Percentiles rank a stretch among this genome's conserved stretches.
Conservation (phyloP, 30 jellyfish, hydroid and myxozoan species). For the Clytia hemisphaerica region DNA sequence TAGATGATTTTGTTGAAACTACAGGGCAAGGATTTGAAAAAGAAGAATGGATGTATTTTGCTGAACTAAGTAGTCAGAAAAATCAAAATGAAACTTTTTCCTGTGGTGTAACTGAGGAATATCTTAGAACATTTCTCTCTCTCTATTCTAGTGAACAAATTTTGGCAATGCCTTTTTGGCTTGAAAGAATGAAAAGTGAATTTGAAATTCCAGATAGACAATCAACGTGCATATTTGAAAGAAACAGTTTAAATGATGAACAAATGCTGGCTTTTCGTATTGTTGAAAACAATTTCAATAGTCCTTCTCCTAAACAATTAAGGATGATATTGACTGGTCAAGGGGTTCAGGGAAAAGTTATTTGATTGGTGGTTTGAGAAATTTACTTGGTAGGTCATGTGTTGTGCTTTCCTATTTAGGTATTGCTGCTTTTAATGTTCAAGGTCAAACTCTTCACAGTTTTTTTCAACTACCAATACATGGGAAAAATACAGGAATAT, state of each 20-base stretch:
- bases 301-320: background rate
- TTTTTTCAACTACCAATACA: too few relatives aligned
- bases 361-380: slow-evolving; percentile 18
- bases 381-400: slow-evolving; percentile 3
- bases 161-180: slow-evolving; percentile 30
- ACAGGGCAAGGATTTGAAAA: background rate
- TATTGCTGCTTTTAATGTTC: too few relatives aligned
- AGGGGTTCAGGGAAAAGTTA: slow-evolving; percentile 49
- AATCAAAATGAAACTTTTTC: too few relatives aligned
- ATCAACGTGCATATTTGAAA: too few relatives aligned
- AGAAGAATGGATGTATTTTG: slow-evolving; percentile 53
- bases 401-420: slow-evolving; percentile 21
- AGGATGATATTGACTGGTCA: slow-evolving; percentile 21
- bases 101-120: too few relatives aligned
- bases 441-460: too few relatives aligned
- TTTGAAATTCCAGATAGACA: too few relatives aligned
- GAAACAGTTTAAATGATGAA: slow-evolving; percentile 5
- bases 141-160: background rate
- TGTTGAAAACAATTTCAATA: background rate
- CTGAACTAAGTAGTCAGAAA: background rate
- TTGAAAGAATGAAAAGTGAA: slow-evolving; percentile 19
- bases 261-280: slow-evolving; percentile 22
- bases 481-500: slow-evolving; percentile 2
- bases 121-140: background rate
- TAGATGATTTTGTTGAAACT: background rate